A percentile compares a stretch with the other conserved stretches of the same genome.
These are phyloP conservation scores for Glaucopsyche alexis DNA, from an alignment of 2,888 invertebrate genomes.

Conservation along the genomic window DNA sequence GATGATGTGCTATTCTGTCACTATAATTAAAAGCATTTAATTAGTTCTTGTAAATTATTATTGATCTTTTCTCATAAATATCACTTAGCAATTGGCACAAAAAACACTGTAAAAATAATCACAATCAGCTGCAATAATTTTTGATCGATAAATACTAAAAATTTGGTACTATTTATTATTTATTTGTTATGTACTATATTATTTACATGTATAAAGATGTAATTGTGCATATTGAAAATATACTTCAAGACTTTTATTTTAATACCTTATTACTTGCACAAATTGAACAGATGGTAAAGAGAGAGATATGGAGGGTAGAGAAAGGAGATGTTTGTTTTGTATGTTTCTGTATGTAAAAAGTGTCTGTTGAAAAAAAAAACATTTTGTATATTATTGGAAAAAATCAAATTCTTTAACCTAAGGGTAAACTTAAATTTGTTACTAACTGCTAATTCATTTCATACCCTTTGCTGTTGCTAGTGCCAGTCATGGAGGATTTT, in stretches of 20 bases:
- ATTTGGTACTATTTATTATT: slow-evolving; percentile 78
- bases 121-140: slow-evolving; percentile 71
- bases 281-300: neutral
- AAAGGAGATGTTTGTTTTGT: too few species aligned
- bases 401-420: too few species aligned
- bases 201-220: slow-evolving; percentile 79
- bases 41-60: slow-evolving; percentile 29
- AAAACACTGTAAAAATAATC: slow-evolving; percentile 73
- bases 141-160: slow-evolving; percentile 70
- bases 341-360: too few species aligned
- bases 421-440: too few species aligned
- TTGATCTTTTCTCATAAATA: slow-evolving; percentile 44
- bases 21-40: slow-evolving; percentile 22
- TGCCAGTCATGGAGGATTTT: too few species aligned
- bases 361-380: too few species aligned
- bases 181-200: slow-evolving; percentile 79
- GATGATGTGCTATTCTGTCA: slow-evolving; percentile 1
- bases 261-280: slow-evolving; percentile 65
- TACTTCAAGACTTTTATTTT: slow-evolving; percentile 77
- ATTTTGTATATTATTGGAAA: too few species aligned
- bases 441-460: too few species aligned
- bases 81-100: slow-evolving; percentile 64
- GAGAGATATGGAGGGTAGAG: too few species aligned
- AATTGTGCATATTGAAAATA: slow-evolving; percentile 79
- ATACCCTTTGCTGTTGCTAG: too few species aligned